Evolutionary conservation across 2,888 invertebrate species (phyloP), one percentile per base, ranked within the genome.

Genomic region (Torymus tubicola): DNA sequence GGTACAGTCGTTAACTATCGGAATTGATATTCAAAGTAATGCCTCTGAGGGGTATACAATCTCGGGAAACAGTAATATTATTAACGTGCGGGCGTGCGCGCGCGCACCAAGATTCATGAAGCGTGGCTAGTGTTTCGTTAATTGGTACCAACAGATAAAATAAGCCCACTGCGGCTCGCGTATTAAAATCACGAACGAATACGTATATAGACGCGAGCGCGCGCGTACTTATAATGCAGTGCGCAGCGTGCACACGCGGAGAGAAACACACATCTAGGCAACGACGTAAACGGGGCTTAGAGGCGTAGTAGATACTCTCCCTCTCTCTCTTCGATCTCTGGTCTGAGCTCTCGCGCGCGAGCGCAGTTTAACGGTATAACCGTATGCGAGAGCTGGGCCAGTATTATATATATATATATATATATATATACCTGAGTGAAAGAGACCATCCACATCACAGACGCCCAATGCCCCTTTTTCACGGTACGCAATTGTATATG

Each of bases 351-450:
- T 21, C 52, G 68, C 24, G 53, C n/a, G n/a, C 60, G 61, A 0
- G 60, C 21, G 52, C 72, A 16, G 63, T 64, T 77, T 77, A 77
- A 77, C 70, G 77, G 77, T 77, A 77, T 10, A 61, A 16, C 31
- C 31, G 72, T 12, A 57, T 50, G 31, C 16, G 31, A 14, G 55
- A 31, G 61, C 16, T 2, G 21, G 12, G 24, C 42, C 21, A 42
- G 10, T 8, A 21, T 21, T 21, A 21, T 21, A 21, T 21, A 21
- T 21, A 2, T 21, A 21, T 21, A 2, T 21, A 21, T 21, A 2
- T 21, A 21, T 21, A 21, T 21, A 61, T 21, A 50, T 67, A 58
- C 65, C 50, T 58, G 53, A 53, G 67, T 31, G 60, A 55, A 61
- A 53, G 68, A 69, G 55, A 24, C 55, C 24, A 24, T 13, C 63